phyloP scores from a whole-genome alignment of 2,797 vertebrate species.

The Coregonus ussuriensis region DNA sequence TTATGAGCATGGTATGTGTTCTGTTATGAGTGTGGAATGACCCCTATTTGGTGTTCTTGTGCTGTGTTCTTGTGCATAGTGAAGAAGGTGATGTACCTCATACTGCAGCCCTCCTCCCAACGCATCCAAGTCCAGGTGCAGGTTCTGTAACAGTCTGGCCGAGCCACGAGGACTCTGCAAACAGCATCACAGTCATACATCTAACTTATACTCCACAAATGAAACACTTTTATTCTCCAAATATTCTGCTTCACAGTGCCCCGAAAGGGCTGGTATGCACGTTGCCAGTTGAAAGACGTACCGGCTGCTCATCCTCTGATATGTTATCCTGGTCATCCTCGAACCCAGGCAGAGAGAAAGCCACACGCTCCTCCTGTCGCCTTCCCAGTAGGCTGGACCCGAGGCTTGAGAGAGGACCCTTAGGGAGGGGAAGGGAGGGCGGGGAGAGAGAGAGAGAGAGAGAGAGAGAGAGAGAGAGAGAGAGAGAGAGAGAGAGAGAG shows the following conservation, averaged over 20 bases:
- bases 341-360: conserved; percentile 49
- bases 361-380: conserved; percentile 67
- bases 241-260: not conserved
- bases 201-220: not conserved
- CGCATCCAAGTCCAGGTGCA: conserved; percentile 81
- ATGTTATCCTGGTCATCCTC: conserved; percentile 43
- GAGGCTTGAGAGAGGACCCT: conserved; percentile 57
- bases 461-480: no score
- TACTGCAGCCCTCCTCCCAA: conserved; percentile 81
- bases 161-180: conserved; percentile 67
- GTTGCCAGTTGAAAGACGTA: not conserved
- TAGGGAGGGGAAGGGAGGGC: conserved; percentile 12
- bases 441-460: not conserved
- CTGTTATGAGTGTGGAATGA: no score
- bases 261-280: not conserved
- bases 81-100: conserved; percentile 73
- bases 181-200: not conserved
- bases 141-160: conserved; percentile 76
- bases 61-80: not conserved
- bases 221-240: not conserved
- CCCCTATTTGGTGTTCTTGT: no score
- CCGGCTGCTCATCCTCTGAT: conserved; percentile 55
- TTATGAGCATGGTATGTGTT: no score
- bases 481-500: not conserved
- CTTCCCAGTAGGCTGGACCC: conserved; percentile 60